A percentile compares a stretch with the other conserved stretches of the same genome.
Conservation (phyloP, 2,113 vertebrate genomes). For the Pheucticus melanocephalus region DNA sequence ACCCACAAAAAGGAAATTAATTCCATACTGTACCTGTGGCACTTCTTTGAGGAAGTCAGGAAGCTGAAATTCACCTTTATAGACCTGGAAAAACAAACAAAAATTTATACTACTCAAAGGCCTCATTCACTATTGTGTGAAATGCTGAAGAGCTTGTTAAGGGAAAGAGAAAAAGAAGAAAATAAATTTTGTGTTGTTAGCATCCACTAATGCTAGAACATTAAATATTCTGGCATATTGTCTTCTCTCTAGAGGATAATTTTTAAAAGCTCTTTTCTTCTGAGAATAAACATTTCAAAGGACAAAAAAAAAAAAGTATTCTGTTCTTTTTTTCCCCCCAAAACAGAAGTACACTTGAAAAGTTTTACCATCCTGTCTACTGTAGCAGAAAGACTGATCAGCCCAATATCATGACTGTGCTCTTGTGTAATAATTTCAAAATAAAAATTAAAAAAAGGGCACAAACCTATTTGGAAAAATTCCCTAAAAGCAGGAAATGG, state of each 20-base stretch:
- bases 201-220: not conserved
- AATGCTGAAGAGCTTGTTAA: not conserved
- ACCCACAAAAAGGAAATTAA: not conserved
- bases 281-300: not conserved
- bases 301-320: accelerated
- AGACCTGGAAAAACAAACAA: constrained; percentile 80
- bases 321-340: not conserved
- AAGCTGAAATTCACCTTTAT: constrained; percentile 97
- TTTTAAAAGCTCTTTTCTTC: not conserved
- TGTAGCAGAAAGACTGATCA: not conserved
- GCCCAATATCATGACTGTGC: no score
- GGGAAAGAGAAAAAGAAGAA: not conserved
- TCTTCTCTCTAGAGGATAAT: not conserved
- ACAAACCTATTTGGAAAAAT: not conserved
- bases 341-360: not conserved
- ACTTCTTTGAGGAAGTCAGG: constrained; percentile 96
- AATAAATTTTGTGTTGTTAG: not conserved
- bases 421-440: not conserved
- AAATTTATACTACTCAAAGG: not conserved
- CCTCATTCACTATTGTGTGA: not conserved
- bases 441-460: not conserved
- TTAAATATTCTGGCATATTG: not conserved
- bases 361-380: not conserved
- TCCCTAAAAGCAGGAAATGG: not conserved
- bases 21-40: constrained; percentile 84